Conservation (phyloP, 2,888 invertebrate genomes). For the Microplitis manilae region DNA sequence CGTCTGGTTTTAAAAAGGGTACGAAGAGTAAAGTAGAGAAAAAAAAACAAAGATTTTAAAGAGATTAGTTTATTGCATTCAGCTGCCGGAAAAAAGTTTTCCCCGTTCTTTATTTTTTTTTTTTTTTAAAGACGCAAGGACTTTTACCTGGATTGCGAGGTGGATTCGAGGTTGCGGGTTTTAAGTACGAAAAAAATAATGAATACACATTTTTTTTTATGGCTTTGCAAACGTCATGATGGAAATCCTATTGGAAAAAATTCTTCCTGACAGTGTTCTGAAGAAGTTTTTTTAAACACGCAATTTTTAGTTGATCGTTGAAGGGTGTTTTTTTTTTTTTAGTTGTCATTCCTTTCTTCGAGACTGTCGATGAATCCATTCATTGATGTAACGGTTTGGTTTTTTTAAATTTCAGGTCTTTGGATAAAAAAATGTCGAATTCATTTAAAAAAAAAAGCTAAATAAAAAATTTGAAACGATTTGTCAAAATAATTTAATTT, state of each 20-base stretch:
- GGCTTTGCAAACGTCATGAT: constrained; percentile 13
- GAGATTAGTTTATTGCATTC: constrained; percentile 34
- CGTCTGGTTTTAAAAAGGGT: constrained; percentile 12
- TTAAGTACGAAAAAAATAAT: background rate
- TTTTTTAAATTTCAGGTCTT: background rate
- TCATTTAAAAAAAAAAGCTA: background rate
- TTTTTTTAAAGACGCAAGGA: background rate
- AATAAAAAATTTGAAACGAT: background rate
- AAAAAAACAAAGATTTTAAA: constrained; percentile 32
- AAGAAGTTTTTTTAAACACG: constrained; percentile 9
- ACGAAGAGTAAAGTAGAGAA: constrained; percentile 1
- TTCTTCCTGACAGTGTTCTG: constrained; percentile 11
- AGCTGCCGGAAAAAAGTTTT: constrained; percentile 32
- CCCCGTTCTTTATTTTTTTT: constrained; percentile 18
- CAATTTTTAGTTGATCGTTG: constrained; percentile 14
- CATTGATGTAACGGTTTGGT: background rate
- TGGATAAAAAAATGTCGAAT: no score
- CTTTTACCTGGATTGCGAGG: constrained; percentile 28
- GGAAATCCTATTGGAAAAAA: constrained; percentile 20
- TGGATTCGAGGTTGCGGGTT: background rate
- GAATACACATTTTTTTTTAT: background rate
- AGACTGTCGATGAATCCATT: background rate
- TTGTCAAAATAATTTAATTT: background rate
- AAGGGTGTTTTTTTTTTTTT: background rate
- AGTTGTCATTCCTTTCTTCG: background rate